Evolutionary conservation across 1,140 invertebrate genomes (phyloP), one percentile per base, ranked within the genome.

Genomic region (Drosophila burlai): DNA sequence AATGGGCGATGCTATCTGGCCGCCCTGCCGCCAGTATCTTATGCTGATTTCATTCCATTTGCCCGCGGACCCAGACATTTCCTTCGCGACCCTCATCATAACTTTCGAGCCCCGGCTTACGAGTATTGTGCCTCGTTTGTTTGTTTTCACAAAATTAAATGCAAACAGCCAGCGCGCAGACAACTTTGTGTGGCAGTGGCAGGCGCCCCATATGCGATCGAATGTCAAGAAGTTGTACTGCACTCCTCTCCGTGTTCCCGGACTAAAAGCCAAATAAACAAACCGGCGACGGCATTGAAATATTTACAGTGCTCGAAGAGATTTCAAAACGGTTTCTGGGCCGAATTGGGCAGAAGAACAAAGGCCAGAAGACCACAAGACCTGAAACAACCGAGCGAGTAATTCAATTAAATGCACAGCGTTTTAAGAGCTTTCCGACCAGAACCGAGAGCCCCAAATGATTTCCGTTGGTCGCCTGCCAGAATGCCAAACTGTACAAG

Each of bases 391-490:
- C 58, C 59, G 31, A 42, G 63, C 60, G 52, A 52, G 46, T 83
- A 83, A 83, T 87, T 87, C 67, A 83, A 87, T 83, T 87, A 80
- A 74, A 62, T 73, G 74, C 49, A 34, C 57, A 83, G 47, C 65
- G 54, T 80, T 86, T 59, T 66, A 55, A 49, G 29, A 68, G 66
- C 79, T 75, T 79, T 76, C 5, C 55, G 75, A 60, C 59, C 57
- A 67, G 46, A 66, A 29, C 38, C 42, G 66, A 54, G 57, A 60
- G 54, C 60, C 42, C 69, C 65, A 59, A 59, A 55, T 68, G 42
- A 55, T 78, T 60, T 63, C 54, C 58, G 52, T 67, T 78, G 84
- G 49, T 74, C 60, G 60, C 36, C 58, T 74, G 78, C 64, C 74
- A 67, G 81, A 77, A 43, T 31, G 42, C 43, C 76, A 58, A 57